A percentile compares a stretch with the other conserved stretches of the same genome.
phyloP scores from a whole-genome alignment of 2,888 invertebrate species.

The Charanyca ferruginea region DNA sequence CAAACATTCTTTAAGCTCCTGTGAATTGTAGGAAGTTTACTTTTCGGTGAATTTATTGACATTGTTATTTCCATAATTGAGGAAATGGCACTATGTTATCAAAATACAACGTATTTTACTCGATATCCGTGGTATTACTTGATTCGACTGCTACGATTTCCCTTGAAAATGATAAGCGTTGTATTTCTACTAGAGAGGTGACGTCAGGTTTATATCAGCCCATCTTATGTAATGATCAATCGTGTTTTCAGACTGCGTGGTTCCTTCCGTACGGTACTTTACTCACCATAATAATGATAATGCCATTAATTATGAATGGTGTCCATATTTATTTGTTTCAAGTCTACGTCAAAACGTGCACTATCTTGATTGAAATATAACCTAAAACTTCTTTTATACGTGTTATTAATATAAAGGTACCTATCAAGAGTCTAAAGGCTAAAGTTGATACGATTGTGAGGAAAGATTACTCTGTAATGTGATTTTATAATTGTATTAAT shows the following conservation, averaged over 20 bases:
- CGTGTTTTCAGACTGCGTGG: constrained; percentile 67
- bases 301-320: constrained; percentile 31
- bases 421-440: constrained; percentile 29
- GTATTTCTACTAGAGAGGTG: constrained; percentile 43
- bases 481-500: constrained; percentile 42
- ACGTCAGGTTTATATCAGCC: constrained; percentile 54
- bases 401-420: constrained; percentile 17
- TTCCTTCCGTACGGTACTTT: constrained; percentile 42
- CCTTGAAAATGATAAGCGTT: constrained; percentile 56
- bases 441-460: constrained; percentile 30
- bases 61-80: constrained; percentile 28
- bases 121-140: too few relatives aligned
- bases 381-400: constrained; percentile 11
- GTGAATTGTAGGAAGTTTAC: constrained; percentile 25
- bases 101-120: constrained; percentile 41
- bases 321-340: constrained; percentile 30
- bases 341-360: constrained; percentile 30
- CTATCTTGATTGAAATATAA: constrained; percentile 23
- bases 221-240: constrained; percentile 61
- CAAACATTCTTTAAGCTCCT: constrained; percentile 5
- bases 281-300: constrained; percentile 31
- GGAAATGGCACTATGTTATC: constrained; percentile 55
- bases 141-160: constrained; percentile 50
- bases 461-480: constrained; percentile 29
- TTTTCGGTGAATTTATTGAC: constrained; percentile 42